phyloP scores from a whole-genome alignment of 2,888 invertebrate genomes.

The Agrenia bidenticulata region DNA sequence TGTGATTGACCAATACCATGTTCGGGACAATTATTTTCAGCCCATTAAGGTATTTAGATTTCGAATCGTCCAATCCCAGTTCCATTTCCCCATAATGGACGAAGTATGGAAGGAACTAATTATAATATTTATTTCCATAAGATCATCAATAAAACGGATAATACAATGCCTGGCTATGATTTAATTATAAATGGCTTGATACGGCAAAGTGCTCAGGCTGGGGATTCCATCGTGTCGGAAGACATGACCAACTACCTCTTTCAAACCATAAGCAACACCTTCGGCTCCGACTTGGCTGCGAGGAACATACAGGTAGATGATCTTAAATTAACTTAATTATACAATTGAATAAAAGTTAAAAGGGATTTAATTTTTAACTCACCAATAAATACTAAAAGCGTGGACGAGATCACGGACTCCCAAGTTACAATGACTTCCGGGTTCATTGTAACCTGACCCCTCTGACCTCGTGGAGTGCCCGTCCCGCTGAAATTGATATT shows the following conservation, averaged over 20 bases:
- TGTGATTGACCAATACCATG: neutral
- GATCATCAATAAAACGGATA: no score
- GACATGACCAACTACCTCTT: constrained; percentile 53
- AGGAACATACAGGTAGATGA: constrained; percentile 44
- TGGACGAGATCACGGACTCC: constrained; percentile 55
- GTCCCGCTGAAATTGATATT: constrained; percentile 9
- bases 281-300: constrained; percentile 47
- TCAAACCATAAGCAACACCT: constrained; percentile 4
- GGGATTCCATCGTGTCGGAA: constrained; percentile 53
- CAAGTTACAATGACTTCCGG: constrained; percentile 55
- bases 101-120: neutral
- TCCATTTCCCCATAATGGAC: no score
- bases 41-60: constrained; percentile 21
- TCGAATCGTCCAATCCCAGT: no score
- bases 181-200: constrained; percentile 53
- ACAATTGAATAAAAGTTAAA: neutral
- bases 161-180: constrained; percentile 35
- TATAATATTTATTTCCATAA: neutral
- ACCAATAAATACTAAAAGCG: no score
- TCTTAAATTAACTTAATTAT: neutral
- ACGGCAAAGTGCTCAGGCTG: constrained; percentile 53
- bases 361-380: neutral
- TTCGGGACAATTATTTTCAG: constrained; percentile 33
- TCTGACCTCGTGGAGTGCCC: constrained; percentile 7
- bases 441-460: constrained; percentile 22